Conservation (phyloP, 1,140 invertebrate genomes). For the Drosophila tropicalis region DNA sequence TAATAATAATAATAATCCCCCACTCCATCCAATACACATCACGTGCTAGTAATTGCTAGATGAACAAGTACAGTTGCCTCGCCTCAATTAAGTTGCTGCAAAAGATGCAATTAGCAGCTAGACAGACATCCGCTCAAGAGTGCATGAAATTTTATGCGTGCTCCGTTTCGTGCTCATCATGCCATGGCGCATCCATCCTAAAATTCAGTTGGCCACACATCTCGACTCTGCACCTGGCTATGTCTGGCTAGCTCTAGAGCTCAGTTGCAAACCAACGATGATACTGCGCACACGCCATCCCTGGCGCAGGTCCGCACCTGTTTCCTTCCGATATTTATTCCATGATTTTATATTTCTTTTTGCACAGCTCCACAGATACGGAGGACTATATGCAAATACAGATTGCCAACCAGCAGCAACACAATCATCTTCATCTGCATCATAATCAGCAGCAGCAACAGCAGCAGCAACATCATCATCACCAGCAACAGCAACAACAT, state of each 20-base stretch:
- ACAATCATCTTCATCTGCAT: constrained; percentile 45
- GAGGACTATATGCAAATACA: constrained; percentile 83
- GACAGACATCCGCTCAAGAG: constrained; percentile 55
- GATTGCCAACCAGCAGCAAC: constrained; percentile 70
- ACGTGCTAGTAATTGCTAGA: constrained; percentile 74
- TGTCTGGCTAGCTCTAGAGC: constrained; percentile 10
- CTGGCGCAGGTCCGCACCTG: constrained; percentile 70
- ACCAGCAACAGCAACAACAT: constrained; percentile 43
- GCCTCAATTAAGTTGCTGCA: constrained; percentile 59
- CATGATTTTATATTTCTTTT: neutral
- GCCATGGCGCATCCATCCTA: constrained; percentile 25
- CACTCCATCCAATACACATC: constrained; percentile 26
- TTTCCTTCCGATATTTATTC: neutral
- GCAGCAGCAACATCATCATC: constrained; percentile 67
- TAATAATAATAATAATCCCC: too few relatives aligned
- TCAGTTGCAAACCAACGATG: constrained; percentile 76
- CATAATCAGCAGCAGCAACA: constrained; percentile 75
- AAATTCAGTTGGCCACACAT: too few relatives aligned
- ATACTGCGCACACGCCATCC: constrained; percentile 78
- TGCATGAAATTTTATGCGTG: constrained; percentile 82
- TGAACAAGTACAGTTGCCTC: constrained; percentile 66
- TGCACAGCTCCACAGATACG: constrained; percentile 78
- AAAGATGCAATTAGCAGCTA: constrained; percentile 52
- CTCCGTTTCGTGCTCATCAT: constrained; percentile 52
- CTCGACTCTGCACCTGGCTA: neutral